Percentiles rank a stretch among this genome's conserved stretches.
Conservation (phyloP, 1,140 invertebrate species). For the Centruroides vittatus region DNA sequence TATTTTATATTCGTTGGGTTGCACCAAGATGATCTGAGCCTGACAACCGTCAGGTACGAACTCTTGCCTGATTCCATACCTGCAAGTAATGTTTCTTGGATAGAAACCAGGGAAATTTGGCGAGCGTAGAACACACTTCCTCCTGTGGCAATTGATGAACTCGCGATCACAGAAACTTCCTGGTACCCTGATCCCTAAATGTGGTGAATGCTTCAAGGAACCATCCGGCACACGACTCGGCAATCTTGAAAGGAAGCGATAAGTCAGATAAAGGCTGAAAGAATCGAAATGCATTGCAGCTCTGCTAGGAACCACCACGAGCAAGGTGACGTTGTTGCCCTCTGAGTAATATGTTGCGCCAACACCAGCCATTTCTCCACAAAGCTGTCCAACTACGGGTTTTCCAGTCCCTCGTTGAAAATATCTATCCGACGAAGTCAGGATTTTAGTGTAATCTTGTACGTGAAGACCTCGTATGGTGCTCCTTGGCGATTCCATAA, state of each 20-base stretch:
- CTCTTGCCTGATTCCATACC: conserved; percentile 12
- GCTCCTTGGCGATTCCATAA: background rate
- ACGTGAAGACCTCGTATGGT: no score
- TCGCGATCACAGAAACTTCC: conserved; percentile 16
- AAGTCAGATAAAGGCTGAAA: conserved; percentile 18
- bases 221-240: conserved; percentile 4
- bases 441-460: no score
- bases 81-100: conserved; percentile 18
- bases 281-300: conserved; percentile 8
- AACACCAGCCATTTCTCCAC: conserved; percentile 3
- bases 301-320: conserved; percentile 12
- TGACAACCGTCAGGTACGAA: conserved; percentile 5
- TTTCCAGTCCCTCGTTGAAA: background rate
- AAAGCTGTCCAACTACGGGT: conserved; percentile 3
- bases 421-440: background rate
- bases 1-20: conserved; percentile 20
- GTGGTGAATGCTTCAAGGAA: background rate
- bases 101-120: conserved; percentile 20
- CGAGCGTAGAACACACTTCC: conserved; percentile 12
- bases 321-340: conserved; percentile 14
- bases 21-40: conserved; percentile 11
- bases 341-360: conserved; percentile 15
- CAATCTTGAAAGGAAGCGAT: conserved; percentile 7
- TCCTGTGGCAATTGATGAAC: conserved; percentile 13
- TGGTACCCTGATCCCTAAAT: conserved; percentile 5